These are phyloP conservation scores for Cantharis flavilabris DNA, from an alignment of 2,888 invertebrate genomes.

Conservation along the genomic window DNA sequence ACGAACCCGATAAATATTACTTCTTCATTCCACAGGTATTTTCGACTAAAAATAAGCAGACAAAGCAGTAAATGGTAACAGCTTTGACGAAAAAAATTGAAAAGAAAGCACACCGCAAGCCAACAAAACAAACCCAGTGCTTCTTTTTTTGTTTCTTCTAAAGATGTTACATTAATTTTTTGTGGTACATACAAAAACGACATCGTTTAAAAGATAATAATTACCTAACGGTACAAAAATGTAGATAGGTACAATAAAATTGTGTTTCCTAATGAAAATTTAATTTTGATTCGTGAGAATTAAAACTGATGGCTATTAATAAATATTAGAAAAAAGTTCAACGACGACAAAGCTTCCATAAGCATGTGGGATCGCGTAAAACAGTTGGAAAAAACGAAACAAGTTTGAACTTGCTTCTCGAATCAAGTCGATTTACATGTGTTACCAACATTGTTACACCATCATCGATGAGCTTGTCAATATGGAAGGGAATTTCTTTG, in stretches of 20 bases:
- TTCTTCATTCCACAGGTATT: not conserved
- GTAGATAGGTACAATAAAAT: not conserved
- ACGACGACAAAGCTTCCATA: not conserved
- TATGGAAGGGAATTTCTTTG: not conserved
- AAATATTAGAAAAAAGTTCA: not conserved
- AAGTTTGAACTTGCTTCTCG: not conserved
- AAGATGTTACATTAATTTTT: not conserved
- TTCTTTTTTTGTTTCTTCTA: not conserved
- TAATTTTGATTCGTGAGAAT: conserved; percentile 2
- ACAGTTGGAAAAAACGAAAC: not conserved
- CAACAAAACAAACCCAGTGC: not conserved
- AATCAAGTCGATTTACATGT: not conserved
- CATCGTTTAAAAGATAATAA: not conserved
- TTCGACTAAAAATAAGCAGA: not conserved
- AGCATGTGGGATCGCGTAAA: not conserved
- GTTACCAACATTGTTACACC: not conserved
- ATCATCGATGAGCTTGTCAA: not conserved
- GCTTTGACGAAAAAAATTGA: not conserved
- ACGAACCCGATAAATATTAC: too few relatives aligned
- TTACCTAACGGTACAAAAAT: not conserved
- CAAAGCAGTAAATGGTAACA: not conserved
- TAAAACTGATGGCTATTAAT: not conserved
- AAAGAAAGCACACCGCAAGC: not conserved
- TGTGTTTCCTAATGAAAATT: not conserved
- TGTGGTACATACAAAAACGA: not conserved